These are phyloP conservation scores for Balaenoptera acutorostrata DNA, from an alignment of 2,113 vertebrate genomes.

Conservation along the genomic window DNA sequence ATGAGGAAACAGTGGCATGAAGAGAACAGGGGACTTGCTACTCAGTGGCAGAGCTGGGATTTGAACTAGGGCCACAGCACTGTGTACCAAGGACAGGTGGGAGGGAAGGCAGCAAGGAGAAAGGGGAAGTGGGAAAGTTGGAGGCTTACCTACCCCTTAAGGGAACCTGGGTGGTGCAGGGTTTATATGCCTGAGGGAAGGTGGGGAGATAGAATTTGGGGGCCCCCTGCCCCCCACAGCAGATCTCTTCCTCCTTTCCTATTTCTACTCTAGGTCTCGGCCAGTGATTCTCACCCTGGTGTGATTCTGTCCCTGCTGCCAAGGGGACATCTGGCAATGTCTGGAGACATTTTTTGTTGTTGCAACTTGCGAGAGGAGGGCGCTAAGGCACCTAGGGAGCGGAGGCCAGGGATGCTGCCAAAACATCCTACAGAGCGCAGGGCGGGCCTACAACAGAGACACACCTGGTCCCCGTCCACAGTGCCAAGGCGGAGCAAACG, in stretches of 20 bases:
- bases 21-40: neutral
- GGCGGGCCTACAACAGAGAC: neutral
- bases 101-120: neutral
- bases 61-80: neutral
- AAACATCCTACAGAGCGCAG: neutral
- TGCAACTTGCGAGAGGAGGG: neutral
- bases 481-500: neutral
- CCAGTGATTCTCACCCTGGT: neutral
- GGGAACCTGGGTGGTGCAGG: neutral
- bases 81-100: neutral
- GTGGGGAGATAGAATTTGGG: neutral
- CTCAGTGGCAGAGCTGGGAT: neutral
- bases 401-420: neutral
- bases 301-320: neutral
- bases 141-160: neutral
- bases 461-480: neutral
- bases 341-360: neutral
- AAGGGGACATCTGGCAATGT: neutral
- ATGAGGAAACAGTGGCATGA: neutral
- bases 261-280: constrained; percentile 4
- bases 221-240: neutral
- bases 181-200: neutral
- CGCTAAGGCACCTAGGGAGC: neutral
- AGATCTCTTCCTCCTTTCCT: neutral
- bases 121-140: neutral